Conservation (phyloP, 2,797 vertebrate genomes). For the Petrocephalus sullivani region DNA sequence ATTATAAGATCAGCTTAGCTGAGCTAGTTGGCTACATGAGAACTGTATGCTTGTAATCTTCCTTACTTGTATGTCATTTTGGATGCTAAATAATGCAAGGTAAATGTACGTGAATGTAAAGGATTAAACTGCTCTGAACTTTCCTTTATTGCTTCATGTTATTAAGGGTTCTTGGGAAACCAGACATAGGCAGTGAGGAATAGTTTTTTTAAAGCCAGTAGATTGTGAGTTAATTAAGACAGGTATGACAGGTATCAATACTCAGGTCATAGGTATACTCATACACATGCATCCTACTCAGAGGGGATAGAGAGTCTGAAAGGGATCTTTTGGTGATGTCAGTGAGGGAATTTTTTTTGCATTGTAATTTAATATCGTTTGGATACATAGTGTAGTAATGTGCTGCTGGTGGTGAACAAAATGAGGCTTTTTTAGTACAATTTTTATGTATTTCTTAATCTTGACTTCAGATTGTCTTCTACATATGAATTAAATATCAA, state of each 20-base stretch:
- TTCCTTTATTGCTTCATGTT: background rate
- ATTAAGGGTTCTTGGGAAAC: background rate
- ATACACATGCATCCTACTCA: background rate
- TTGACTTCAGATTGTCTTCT: background rate
- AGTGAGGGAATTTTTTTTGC: background rate
- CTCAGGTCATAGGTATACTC: background rate
- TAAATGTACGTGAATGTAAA: background rate
- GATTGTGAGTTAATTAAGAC: background rate
- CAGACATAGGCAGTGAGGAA: background rate
- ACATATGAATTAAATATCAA: background rate
- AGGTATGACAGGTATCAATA: background rate
- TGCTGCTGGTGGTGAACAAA: background rate
- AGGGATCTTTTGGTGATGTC: background rate
- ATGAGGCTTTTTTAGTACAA: background rate
- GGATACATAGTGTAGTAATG: background rate
- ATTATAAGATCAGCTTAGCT: background rate
- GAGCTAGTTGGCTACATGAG: background rate
- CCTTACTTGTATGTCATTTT: background rate
- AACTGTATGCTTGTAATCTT: background rate
- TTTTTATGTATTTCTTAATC: background rate
- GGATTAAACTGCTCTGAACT: background rate
- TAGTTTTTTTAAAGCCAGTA: background rate
- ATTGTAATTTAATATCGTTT: background rate
- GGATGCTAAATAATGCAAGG: background rate
- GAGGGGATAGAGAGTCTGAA: background rate